Evolutionary conservation across 2,113 vertebrate genomes (phyloP).

Genomic region (Eulemur rufifrons): DNA sequence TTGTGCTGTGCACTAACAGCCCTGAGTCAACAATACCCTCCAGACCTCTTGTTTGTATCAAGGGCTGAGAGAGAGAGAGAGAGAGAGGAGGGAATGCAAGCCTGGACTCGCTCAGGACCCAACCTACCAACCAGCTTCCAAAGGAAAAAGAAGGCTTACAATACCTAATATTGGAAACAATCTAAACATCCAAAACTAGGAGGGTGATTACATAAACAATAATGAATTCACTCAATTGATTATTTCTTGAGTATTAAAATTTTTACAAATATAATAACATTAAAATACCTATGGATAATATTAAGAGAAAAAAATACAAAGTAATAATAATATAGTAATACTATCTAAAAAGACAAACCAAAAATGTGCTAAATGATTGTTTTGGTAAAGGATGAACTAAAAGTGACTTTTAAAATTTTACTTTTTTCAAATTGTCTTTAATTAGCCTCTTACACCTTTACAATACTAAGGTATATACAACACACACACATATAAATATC

Average conservation of each 20-base stretch:
- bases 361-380: not conserved
- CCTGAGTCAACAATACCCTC: not conserved
- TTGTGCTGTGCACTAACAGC: not conserved
- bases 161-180: not conserved
- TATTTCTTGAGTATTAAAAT: not conserved
- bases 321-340: not conserved
- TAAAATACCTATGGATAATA: not conserved
- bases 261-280: not conserved
- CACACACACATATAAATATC: not conserved
- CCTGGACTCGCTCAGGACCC: not conserved
- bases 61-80: not conserved
- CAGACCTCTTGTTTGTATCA: not conserved
- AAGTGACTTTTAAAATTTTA: not conserved
- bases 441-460: not conserved
- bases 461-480: not conserved
- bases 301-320: constrained; percentile 15
- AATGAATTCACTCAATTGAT: not conserved
- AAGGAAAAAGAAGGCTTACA: not conserved
- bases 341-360: constrained; percentile 8
- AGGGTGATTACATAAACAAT: not conserved
- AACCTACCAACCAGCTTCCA: not conserved
- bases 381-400: not conserved
- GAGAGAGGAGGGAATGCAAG: not conserved
- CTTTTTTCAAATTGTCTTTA: not conserved
- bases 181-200: not conserved